These are phyloP conservation scores for Tethea ocularis DNA, from an alignment of 2,888 invertebrate species.

Conservation along the genomic window DNA sequence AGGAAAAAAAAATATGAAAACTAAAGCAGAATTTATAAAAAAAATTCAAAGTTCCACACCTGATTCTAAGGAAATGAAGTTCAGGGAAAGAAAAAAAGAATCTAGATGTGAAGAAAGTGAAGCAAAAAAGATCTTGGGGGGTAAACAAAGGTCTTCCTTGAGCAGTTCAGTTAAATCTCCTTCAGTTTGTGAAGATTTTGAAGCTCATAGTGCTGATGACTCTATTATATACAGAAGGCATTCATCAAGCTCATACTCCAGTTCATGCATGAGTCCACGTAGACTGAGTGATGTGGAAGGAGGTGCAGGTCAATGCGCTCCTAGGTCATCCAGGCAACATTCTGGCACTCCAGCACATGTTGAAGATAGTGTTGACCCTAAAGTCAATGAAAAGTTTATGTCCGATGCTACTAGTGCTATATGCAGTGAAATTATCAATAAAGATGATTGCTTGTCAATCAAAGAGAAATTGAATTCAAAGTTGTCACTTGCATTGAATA, in stretches of 20 bases:
- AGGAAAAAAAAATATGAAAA: constrained; percentile 77
- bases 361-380: constrained; percentile 16
- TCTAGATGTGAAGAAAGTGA: constrained; percentile 64
- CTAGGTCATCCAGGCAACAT: constrained; percentile 35
- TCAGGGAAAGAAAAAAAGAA: constrained; percentile 80
- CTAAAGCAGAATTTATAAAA: constrained; percentile 85
- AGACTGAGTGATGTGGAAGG: constrained; percentile 82
- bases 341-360: constrained; percentile 30
- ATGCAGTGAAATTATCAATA: constrained; percentile 64
- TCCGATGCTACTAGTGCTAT: constrained; percentile 38
- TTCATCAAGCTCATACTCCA: constrained; percentile 92
- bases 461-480: constrained; percentile 77
- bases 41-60: constrained; percentile 82
- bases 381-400: constrained; percentile 42
- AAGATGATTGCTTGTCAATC: constrained; percentile 71
- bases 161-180: constrained; percentile 78
- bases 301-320: constrained; percentile 37
- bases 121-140: constrained; percentile 60
- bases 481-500: constrained; percentile 71
- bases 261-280: constrained; percentile 86
- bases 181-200: constrained; percentile 85
- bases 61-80: constrained; percentile 73
- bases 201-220: constrained; percentile 87
- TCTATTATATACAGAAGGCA: constrained; percentile 92
- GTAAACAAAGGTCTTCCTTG: constrained; percentile 66